Base-by-base conservation (phyloP, 2,797 vertebrate species). In the Onychomys leucogaster region DNA sequence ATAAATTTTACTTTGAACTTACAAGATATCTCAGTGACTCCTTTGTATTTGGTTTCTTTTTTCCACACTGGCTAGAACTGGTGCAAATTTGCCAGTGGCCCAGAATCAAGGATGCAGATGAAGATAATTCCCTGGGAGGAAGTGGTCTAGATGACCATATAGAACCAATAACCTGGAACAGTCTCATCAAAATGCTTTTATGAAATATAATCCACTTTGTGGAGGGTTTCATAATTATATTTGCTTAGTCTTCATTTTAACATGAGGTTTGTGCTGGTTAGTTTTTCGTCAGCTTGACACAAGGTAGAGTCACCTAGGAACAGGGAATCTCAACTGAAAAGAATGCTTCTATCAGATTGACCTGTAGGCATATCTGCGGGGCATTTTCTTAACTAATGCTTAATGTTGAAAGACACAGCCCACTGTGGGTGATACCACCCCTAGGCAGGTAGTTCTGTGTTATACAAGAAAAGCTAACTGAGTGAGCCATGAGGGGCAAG, bases 171-270 rank as follows among this genome's bases (percentile, higher is more conserved):
- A 80, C 55, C 59, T 73, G 6, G n/a, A 87, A 19, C n/a, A 25
- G 52, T 88, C 78, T 80, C 43, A 81, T 81, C 77, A 92, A 49
- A 87, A 65, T 71, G 59, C 11, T 63, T 87, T 84, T 52, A 91
- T 67, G 67, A 95, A 89, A 76, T 76, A 76, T 32, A 49, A 90
- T 71, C 59, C n/a, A 65, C 34, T n/a, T 10, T 41, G 5, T 81
- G 19, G 11, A 82, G 37, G 14, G 32, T 73, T 82, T 80, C 82
- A 94, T 96, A 46, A 34, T 81, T 90, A 86, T 55, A 17, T 52
- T 94, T 90, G 67, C 55, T 90, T 89, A 86, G 37, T 93, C 65
- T 85, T 81, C 67, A 71, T 78, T 65, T 10, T 67, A 95, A 59
- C 43, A 49, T 11, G 21, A 86, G 43, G 43, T 27, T 61, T 61